phyloP scores from a whole-genome alignment of 2,888 invertebrate genomes.

The Ellobium chinense region DNA sequence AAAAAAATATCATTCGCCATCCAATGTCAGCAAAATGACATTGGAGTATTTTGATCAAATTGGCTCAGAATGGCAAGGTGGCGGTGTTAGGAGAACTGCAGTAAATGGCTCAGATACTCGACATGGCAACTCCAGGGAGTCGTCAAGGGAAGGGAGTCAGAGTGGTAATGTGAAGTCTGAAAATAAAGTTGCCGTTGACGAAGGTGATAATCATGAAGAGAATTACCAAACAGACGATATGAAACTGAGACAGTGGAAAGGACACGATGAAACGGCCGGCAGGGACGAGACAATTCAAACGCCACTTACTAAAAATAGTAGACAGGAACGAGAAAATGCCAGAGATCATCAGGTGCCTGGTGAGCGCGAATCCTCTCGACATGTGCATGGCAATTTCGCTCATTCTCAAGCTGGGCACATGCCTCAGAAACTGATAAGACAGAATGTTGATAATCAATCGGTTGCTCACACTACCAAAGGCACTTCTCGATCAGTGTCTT shows the following conservation, averaged over 20 bases:
- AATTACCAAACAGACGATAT: slow-evolving; percentile 45
- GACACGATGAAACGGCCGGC: not conserved
- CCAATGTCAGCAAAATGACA: slow-evolving; percentile 61
- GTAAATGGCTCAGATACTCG: not conserved
- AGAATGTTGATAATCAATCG: too few species aligned
- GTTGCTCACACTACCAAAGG: too few species aligned
- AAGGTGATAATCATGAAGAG: not conserved
- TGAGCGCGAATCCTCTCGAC: too few species aligned
- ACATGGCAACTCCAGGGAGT: not conserved
- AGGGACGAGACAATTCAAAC: too few species aligned
- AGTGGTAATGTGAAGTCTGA: not conserved
- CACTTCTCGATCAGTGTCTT: too few species aligned
- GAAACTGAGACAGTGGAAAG: slow-evolving; percentile 26
- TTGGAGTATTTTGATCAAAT: slow-evolving; percentile 66
- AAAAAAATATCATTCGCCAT: slow-evolving; percentile 54
- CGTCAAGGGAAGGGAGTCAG: not conserved
- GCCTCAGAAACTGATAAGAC: too few species aligned
- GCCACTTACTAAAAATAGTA: too few species aligned
- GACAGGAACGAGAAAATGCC: too few species aligned
- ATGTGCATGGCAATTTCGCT: too few species aligned
- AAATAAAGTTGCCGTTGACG: too few species aligned
- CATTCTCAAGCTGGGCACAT: too few species aligned
- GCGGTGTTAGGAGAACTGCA: not conserved
- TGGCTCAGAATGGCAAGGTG: slow-evolving; percentile 64
- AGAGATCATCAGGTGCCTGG: too few species aligned